A percentile compares a stretch with the other conserved stretches of the same genome.
Conservation (phyloP, 2,797 vertebrate species). For the Notoglanidium macrostoma region DNA sequence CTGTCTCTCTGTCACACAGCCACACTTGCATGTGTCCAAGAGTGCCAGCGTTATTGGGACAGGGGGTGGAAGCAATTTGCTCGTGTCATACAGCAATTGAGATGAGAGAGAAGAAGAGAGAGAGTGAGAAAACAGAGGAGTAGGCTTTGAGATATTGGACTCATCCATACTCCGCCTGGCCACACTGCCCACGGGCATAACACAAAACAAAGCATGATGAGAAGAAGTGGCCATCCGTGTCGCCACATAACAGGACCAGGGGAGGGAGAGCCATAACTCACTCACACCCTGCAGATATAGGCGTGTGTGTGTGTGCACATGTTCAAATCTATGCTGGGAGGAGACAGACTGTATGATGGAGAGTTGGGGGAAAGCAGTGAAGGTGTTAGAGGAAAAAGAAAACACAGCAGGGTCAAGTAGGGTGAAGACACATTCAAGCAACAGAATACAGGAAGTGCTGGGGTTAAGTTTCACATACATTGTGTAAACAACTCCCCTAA, state of each 20-base stretch:
- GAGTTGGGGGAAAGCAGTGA: conserved; percentile 48
- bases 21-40: conserved; percentile 10
- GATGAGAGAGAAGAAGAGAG: conserved; percentile 44
- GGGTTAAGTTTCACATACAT: background rate
- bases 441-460: conserved; percentile 11
- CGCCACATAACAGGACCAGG: conserved; percentile 60
- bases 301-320: background rate
- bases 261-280: conserved; percentile 60
- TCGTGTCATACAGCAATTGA: conserved; percentile 53
- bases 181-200: conserved; percentile 62
- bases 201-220: conserved; percentile 74
- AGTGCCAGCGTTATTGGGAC: conserved; percentile 44
- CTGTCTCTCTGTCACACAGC: conserved; percentile 24
- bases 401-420: conserved; percentile 12
- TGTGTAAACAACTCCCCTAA: background rate
- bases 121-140: conserved; percentile 41
- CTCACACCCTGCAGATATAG: conserved; percentile 54
- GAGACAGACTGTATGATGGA: conserved; percentile 56
- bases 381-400: conserved; percentile 19
- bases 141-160: conserved; percentile 65
- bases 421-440: conserved; percentile 6
- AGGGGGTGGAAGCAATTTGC: conserved; percentile 54
- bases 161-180: conserved; percentile 57
- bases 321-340: background rate
- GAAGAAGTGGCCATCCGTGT: conserved; percentile 72